These are phyloP conservation scores for Neoascia interrupta DNA, from an alignment of 2,888 invertebrate genomes.

Conservation along the genomic window DNA sequence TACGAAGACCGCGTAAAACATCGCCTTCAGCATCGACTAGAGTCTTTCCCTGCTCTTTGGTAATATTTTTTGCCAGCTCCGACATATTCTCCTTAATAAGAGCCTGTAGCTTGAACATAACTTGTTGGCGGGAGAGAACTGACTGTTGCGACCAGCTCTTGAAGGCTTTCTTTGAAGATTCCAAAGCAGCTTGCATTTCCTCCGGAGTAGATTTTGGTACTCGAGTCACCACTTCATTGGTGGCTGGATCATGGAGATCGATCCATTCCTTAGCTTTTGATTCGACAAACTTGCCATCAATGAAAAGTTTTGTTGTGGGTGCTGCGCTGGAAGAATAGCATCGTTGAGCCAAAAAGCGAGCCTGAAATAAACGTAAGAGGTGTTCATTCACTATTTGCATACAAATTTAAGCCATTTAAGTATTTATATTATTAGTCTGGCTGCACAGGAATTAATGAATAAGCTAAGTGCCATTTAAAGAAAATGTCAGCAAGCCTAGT, in stretches of 20 bases:
- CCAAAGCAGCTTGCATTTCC: constrained; percentile 94
- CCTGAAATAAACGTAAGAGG: no score
- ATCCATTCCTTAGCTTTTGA: constrained; percentile 97
- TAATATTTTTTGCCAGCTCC: constrained; percentile 94
- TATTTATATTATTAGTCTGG: no score
- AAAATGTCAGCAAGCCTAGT: no score
- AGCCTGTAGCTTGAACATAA: constrained; percentile 93
- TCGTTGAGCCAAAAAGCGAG: constrained; percentile 75
- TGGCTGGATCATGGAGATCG: constrained; percentile 97
- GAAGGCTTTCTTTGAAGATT: constrained; percentile 89
- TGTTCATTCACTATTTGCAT: no score
- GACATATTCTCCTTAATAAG: constrained; percentile 93
- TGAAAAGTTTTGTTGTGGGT: constrained; percentile 94
- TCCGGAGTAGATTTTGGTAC: constrained; percentile 94
- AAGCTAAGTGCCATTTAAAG: no score
- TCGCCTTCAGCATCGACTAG: constrained; percentile 98
- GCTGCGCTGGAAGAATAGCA: constrained; percentile 82
- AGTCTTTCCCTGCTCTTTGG: constrained; percentile 98
- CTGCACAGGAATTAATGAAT: no score
- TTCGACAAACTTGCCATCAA: constrained; percentile 96
- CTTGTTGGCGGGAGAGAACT: constrained; percentile 93
- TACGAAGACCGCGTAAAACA: constrained; percentile 97
- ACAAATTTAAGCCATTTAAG: no score
- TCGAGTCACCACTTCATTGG: constrained; percentile 89
- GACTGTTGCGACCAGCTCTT: constrained; percentile 94